A percentile compares a stretch with the other conserved stretches of the same genome.
Conservation (phyloP, 2,113 vertebrate genomes). For the Baryphthengus martii region DNA sequence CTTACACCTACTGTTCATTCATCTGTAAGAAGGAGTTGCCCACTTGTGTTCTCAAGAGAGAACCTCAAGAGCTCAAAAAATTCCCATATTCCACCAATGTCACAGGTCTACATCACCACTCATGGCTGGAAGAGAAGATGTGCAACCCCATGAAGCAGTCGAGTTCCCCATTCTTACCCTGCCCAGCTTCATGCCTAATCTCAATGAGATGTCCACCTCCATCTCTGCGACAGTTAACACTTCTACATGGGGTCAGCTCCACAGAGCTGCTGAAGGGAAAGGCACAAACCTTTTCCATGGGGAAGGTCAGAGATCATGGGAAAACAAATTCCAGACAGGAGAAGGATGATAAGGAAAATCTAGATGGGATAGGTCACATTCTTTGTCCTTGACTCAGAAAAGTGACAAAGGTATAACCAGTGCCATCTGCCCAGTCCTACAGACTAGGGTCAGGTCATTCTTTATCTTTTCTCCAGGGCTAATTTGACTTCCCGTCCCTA, state of each 20-base stretch:
- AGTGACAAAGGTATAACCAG: not conserved
- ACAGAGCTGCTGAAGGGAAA: not conserved
- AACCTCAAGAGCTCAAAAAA: not conserved
- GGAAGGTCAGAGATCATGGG: not conserved
- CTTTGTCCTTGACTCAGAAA: not conserved
- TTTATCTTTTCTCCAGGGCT: not conserved
- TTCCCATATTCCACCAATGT: not conserved
- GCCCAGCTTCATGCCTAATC: not conserved
- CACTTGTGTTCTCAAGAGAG: not conserved
- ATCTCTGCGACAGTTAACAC: not conserved
- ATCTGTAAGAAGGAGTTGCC: not conserved
- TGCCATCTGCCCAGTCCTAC: not conserved
- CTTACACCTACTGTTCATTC: not conserved
- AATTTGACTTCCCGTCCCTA: not conserved
- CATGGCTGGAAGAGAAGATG: not conserved
- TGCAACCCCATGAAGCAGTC: not conserved
- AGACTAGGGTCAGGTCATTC: not conserved
- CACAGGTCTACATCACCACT: not conserved
- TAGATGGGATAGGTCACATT: not conserved
- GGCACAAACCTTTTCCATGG: not conserved
- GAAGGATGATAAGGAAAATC: not conserved
- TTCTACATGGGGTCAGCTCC: not conserved
- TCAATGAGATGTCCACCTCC: rapidly evolving
- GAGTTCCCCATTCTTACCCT: not conserved
- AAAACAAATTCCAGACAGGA: not conserved